These are phyloP conservation scores for Alosa alosa DNA, from an alignment of 2,113 vertebrate species.

Conservation along the genomic window DNA sequence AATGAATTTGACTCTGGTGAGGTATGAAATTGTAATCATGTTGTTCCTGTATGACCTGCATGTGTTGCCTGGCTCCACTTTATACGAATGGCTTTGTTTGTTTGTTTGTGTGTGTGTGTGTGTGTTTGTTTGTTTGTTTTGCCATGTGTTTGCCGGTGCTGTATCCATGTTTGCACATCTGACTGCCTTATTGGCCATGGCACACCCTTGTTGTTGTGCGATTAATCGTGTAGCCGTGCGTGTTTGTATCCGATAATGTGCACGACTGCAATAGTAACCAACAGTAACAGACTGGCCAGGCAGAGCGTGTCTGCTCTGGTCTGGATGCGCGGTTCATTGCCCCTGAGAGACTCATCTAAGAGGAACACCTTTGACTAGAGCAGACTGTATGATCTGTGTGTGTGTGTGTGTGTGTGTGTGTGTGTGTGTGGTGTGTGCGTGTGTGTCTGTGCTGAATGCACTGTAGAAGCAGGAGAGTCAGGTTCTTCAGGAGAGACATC, in stretches of 20 bases:
- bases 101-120: not conserved
- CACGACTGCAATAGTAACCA: conserved; percentile 28
- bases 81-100: not conserved
- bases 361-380: not conserved
- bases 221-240: not conserved
- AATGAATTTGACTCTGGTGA: not conserved
- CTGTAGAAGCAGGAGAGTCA: not conserved
- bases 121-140: not conserved
- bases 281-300: not conserved
- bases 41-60: not conserved
- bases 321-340: too few species aligned
- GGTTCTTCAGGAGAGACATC: not conserved
- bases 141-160: not conserved
- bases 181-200: not conserved
- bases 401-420: not conserved
- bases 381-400: not conserved
- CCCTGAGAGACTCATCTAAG: not conserved
- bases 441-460: not conserved
- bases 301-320: not conserved
- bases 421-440: not conserved
- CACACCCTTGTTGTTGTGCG: not conserved
- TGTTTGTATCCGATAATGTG: not conserved
- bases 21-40: not conserved
- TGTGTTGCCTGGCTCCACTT: not conserved
- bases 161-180: conserved; percentile 18